These are phyloP conservation scores for Edolisoma coerulescens DNA, from an alignment of 2,113 vertebrate species.

Conservation along the genomic window DNA sequence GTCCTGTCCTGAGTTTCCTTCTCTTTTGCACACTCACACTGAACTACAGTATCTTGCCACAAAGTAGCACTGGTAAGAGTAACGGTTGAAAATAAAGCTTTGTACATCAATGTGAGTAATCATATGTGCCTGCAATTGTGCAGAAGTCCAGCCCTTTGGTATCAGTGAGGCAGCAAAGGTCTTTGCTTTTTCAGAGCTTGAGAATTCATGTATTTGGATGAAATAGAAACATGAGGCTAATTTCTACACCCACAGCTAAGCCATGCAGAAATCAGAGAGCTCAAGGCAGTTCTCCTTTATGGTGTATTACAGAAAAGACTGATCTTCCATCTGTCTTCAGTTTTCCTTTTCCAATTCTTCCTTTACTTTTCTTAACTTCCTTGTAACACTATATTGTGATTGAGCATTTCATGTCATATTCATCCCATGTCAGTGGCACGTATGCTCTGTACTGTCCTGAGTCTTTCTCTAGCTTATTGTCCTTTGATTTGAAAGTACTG, in stretches of 20 bases:
- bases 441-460: neutral
- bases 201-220: neutral
- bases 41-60: neutral
- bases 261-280: neutral
- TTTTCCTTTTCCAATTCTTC: neutral
- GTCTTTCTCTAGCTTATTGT: neutral
- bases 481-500: neutral
- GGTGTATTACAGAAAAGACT: neutral
- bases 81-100: neutral
- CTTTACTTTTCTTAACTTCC: neutral
- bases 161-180: neutral
- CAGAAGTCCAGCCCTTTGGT: neutral
- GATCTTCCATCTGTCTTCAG: neutral
- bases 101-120: rapidly evolving
- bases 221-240: neutral
- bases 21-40: neutral
- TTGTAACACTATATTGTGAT: neutral
- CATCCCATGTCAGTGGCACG: neutral
- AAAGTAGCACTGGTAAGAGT: neutral
- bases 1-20: neutral
- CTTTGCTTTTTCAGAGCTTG: neutral
- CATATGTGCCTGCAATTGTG: neutral
- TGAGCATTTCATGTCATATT: neutral
- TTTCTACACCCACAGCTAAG: neutral
- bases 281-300: neutral